Conservation (phyloP, 2,888 invertebrate species). For the Perizoma affinitatum region DNA sequence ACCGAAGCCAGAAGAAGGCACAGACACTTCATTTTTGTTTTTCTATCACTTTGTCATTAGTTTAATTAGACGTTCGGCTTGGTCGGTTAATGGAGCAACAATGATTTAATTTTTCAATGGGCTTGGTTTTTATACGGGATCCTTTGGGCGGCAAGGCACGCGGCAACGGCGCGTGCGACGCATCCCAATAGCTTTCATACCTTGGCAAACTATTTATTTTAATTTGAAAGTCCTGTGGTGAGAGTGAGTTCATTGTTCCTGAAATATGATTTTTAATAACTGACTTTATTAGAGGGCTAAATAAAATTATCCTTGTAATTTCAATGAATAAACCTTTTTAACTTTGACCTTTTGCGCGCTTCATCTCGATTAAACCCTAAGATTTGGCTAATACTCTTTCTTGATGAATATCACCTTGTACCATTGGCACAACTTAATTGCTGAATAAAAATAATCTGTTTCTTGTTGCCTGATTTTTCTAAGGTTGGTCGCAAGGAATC, state of each 20-base stretch:
- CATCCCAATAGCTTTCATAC: slow-evolving; percentile 69
- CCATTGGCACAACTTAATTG: no score
- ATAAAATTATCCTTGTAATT: no score
- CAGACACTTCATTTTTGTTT: slow-evolving; percentile 77
- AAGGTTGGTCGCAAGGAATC: no score
- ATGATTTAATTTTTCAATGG: slow-evolving; percentile 85
- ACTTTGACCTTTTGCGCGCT: no score
- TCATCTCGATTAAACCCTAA: no score
- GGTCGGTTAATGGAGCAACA: slow-evolving; percentile 80
- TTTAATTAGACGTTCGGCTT: slow-evolving; percentile 76
- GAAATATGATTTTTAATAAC: slow-evolving; percentile 42
- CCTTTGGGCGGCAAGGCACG: slow-evolving; percentile 83
- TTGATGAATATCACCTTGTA: no score
- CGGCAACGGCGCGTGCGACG: slow-evolving; percentile 63
- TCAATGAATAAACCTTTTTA: no score
- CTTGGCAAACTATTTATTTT: slow-evolving; percentile 78
- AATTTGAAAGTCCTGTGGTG: slow-evolving; percentile 81
- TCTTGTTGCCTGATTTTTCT: no score
- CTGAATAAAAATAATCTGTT: no score
- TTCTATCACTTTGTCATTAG: slow-evolving; percentile 74
- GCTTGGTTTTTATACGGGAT: slow-evolving; percentile 87
- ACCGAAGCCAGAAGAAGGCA: slow-evolving; percentile 80
- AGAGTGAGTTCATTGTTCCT: slow-evolving; percentile 64
- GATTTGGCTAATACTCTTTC: no score
- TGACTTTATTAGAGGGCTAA: neutral